phyloP scores from a whole-genome alignment of 2,888 invertebrate species.

The Corythucha ciliata region DNA sequence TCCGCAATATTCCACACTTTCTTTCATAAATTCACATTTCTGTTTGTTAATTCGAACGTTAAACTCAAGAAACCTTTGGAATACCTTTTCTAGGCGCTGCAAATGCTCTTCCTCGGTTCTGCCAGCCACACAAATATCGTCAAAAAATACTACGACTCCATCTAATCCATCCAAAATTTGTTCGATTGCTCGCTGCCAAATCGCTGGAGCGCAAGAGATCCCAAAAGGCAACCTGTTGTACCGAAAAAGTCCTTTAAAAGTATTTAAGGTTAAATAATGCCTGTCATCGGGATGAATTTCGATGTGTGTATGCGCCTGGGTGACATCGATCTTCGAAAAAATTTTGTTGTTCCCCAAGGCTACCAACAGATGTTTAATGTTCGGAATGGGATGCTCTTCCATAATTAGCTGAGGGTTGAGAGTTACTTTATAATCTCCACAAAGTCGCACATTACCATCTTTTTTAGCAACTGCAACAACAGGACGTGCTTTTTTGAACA shows the following conservation, averaged over 20 bases:
- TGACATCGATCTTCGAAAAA: not conserved
- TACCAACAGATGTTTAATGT: no score
- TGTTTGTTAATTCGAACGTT: not conserved
- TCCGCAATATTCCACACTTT: slow-evolving; percentile 23
- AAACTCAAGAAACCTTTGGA: not conserved
- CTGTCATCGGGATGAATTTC: slow-evolving; percentile 1
- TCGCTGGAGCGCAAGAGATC: not conserved
- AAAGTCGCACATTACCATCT: no score
- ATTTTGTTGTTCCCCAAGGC: not conserved
- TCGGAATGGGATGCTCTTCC: no score
- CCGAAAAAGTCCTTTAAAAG: not conserved
- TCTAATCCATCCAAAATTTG: not conserved
- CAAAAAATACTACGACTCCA: not conserved
- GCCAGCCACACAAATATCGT: slow-evolving; percentile 2
- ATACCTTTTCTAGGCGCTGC: slow-evolving; percentile 3
- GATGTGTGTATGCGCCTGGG: slow-evolving; percentile 2
- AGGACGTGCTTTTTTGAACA: no score
- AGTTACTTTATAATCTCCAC: slow-evolving; percentile 2
- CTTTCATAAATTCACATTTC: slow-evolving; percentile 9
- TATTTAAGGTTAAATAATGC: slow-evolving; percentile 2
- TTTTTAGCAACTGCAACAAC: no score
- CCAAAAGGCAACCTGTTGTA: slow-evolving; percentile 6
- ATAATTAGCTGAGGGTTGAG: slow-evolving; percentile 3
- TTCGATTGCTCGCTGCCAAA: slow-evolving; percentile 6
- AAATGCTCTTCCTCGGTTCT: not conserved